These are phyloP conservation scores for Ooceraea biroi DNA, from an alignment of 1,140 invertebrate species.

Conservation along the genomic window DNA sequence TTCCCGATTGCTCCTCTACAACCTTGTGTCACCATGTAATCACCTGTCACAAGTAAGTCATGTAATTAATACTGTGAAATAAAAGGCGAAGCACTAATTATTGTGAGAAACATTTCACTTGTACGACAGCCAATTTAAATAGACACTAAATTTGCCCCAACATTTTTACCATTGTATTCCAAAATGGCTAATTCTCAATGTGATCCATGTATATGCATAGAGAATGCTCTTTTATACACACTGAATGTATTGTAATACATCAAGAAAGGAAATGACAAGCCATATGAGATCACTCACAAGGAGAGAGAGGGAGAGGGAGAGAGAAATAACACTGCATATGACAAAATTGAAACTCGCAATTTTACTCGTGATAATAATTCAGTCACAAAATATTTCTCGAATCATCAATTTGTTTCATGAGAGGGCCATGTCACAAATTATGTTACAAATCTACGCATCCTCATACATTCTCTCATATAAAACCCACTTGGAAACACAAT, in stretches of 20 bases:
- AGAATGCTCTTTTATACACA: neutral
- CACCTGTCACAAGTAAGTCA: constrained; percentile 74
- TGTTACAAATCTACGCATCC: too few relatives aligned
- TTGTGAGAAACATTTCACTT: constrained; percentile 20
- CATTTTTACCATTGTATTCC: too few relatives aligned
- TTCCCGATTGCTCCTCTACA: constrained; percentile 80
- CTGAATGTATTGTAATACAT: too few relatives aligned
- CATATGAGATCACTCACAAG: neutral
- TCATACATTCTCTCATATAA: too few relatives aligned
- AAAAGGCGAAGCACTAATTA: constrained; percentile 7
- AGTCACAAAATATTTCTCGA: neutral
- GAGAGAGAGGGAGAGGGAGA: too few relatives aligned
- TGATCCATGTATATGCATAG: neutral
- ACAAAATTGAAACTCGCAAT: neutral
- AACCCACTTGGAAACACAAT: too few relatives aligned
- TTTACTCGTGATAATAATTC: neutral
- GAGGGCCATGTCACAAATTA: neutral
- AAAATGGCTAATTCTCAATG: neutral
- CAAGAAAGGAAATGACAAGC: neutral
- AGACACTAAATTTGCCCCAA: neutral
- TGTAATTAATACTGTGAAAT: neutral
- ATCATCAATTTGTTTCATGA: neutral
- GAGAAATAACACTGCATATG: neutral
- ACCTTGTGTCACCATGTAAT: constrained; percentile 84
- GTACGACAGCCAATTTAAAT: neutral